These are phyloP conservation scores for Ditylenchus dipsaci DNA, from an alignment of 1,140 invertebrate species.

Conservation along the genomic window DNA sequence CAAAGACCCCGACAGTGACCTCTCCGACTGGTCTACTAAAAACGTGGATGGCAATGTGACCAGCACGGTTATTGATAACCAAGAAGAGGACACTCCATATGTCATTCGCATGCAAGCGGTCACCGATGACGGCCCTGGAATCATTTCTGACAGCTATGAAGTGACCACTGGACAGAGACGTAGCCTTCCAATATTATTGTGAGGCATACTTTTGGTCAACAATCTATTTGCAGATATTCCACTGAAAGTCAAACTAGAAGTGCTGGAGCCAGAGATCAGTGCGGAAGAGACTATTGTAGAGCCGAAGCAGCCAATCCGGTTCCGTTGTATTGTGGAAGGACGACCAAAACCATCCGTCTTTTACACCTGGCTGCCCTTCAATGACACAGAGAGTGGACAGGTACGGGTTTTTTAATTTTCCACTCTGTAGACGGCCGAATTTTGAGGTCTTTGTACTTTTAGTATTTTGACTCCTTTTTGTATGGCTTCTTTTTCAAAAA, in stretches of 20 bases:
- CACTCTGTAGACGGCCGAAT: neutral
- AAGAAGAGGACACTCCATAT: slow-evolving; percentile 57
- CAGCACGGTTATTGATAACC: slow-evolving; percentile 37
- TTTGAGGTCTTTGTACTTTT: too few relatives aligned
- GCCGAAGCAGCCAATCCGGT: slow-evolving; percentile 49
- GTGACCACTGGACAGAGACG: slow-evolving; percentile 57
- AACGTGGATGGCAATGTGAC: slow-evolving; percentile 45
- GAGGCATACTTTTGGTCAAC: neutral
- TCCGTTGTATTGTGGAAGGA: slow-evolving; percentile 54
- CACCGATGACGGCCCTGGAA: slow-evolving; percentile 54
- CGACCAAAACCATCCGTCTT: slow-evolving; percentile 52
- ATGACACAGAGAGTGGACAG: slow-evolving; percentile 48
- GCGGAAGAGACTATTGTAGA: slow-evolving; percentile 48
- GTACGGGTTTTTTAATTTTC: slow-evolving; percentile 9
- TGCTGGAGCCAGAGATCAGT: slow-evolving; percentile 40
- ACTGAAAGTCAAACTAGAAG: slow-evolving; percentile 42
- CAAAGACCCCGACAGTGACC: slow-evolving; percentile 50
- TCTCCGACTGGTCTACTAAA: slow-evolving; percentile 48
- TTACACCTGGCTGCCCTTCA: slow-evolving; percentile 54
- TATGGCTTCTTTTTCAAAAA: too few relatives aligned
- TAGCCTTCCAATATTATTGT: slow-evolving; percentile 7
- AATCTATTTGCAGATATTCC: slow-evolving; percentile 50
- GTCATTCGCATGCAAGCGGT: slow-evolving; percentile 50
- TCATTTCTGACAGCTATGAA: slow-evolving; percentile 57
- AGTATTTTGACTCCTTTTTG: too few relatives aligned